These are phyloP conservation scores for Nymphalis io DNA, from an alignment of 1,140 invertebrate species.

Conservation along the genomic window DNA sequence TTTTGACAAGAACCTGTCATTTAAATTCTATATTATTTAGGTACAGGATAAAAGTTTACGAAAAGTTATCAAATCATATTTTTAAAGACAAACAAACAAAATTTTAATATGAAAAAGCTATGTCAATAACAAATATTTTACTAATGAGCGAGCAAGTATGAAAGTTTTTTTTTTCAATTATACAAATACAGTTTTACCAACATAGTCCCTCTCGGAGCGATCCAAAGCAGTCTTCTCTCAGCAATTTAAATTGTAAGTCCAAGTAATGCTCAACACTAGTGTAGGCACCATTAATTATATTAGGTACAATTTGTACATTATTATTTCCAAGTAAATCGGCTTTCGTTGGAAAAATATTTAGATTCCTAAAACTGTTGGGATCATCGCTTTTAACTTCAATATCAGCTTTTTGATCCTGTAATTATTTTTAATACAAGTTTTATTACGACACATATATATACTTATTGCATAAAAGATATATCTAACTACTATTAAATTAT, in stretches of 20 bases:
- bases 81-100: too few relatives aligned
- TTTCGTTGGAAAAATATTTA: constrained; percentile 63
- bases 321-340: constrained; percentile 53
- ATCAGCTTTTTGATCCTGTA: background rate
- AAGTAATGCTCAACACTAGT: constrained; percentile 63
- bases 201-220: constrained; percentile 71
- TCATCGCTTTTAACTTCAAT: constrained; percentile 33
- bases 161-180: background rate
- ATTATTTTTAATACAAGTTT: too few relatives aligned
- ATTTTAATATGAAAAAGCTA: too few relatives aligned
- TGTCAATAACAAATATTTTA: too few relatives aligned
- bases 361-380: constrained; percentile 51
- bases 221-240: constrained; percentile 71
- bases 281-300: constrained; percentile 70
- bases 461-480: too few relatives aligned
- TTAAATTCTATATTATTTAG: too few relatives aligned
- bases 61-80: too few relatives aligned
- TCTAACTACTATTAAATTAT: too few relatives aligned
- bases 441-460: background rate
- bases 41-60: too few relatives aligned
- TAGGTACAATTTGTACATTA: constrained; percentile 53
- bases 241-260: constrained; percentile 67
- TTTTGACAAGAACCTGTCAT: too few relatives aligned
- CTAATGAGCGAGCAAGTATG: too few relatives aligned
- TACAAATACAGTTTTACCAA: constrained; percentile 50